A percentile compares a stretch with the other conserved stretches of the same genome.
phyloP scores from a whole-genome alignment of 2,797 vertebrate species.

The Parotocinclus haroldoi region DNA sequence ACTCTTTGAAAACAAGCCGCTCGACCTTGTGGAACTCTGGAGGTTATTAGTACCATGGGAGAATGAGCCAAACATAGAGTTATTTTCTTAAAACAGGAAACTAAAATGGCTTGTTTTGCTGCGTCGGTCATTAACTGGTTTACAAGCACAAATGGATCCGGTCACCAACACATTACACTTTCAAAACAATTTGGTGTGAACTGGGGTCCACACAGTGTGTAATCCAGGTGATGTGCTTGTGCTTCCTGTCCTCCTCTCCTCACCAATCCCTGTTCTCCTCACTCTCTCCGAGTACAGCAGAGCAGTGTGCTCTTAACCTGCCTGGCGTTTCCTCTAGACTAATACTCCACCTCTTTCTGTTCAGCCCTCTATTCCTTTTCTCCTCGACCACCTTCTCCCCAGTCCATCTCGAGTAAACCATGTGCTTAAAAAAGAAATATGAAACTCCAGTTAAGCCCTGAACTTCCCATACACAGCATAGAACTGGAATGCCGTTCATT shows the following conservation, averaged over 20 bases:
- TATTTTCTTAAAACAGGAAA: background rate
- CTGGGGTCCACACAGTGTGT: slow-evolving; percentile 62
- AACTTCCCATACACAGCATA: slow-evolving; percentile 11
- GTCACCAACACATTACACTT: background rate
- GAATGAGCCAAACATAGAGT: slow-evolving; percentile 44
- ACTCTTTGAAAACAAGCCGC: slow-evolving; percentile 42
- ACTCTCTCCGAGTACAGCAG: slow-evolving; percentile 56
- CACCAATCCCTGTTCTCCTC: slow-evolving; percentile 51
- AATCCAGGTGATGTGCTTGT: slow-evolving; percentile 54
- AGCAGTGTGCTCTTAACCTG: slow-evolving; percentile 55
- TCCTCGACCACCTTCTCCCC: slow-evolving; percentile 45
- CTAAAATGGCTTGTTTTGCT: background rate
- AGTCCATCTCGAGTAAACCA: slow-evolving; percentile 55
- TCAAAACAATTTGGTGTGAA: slow-evolving; percentile 26
- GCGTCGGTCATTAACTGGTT: background rate
- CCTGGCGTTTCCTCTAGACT: slow-evolving; percentile 62
- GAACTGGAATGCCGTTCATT: slow-evolving; percentile 22
- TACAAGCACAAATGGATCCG: background rate
- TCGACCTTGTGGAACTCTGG: slow-evolving; percentile 40
- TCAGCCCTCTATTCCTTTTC: slow-evolving; percentile 49
- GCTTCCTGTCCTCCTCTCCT: slow-evolving; percentile 55
- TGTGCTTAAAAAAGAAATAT: slow-evolving; percentile 41
- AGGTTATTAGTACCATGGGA: slow-evolving; percentile 64
- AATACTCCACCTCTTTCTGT: slow-evolving; percentile 67
- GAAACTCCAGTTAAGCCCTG: slow-evolving; percentile 8